These are phyloP conservation scores for Dryobates pubescens DNA, from an alignment of 2,797 vertebrate species.

Conservation along the genomic window DNA sequence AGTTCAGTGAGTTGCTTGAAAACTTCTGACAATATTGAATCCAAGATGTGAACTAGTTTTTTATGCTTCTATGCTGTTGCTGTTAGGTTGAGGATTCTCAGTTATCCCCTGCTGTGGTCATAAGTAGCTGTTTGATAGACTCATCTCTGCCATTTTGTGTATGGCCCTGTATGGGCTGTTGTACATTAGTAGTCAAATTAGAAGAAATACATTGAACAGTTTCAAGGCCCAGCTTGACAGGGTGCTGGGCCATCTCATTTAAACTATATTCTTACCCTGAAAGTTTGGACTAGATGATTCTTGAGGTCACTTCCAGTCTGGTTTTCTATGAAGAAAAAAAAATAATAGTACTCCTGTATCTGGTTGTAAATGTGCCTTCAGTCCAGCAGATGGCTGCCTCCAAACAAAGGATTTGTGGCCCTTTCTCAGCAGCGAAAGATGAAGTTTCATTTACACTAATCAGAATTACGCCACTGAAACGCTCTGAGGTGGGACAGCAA, in stretches of 20 bases:
- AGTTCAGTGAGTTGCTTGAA: neutral
- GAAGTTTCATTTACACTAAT: neutral
- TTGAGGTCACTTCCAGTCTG: no score
- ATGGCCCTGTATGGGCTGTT: neutral
- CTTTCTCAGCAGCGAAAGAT: neutral
- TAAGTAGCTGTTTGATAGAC: neutral
- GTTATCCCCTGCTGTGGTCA: neutral
- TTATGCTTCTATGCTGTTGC: accelerated
- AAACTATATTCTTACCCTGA: no score
- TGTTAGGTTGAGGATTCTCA: neutral
- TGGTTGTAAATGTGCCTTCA: neutral
- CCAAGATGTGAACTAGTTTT: neutral
- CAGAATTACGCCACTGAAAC: neutral
- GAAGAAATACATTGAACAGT: neutral
- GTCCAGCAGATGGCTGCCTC: conserved; percentile 58
- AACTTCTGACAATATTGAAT: neutral
- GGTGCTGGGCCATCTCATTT: no score
- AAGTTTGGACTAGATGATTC: no score
- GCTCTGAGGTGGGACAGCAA: neutral
- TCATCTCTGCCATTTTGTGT: neutral
- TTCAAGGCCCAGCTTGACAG: no score
- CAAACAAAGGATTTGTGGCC: neutral
- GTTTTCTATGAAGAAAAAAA: no score
- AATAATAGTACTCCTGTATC: neutral
- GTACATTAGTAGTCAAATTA: neutral